phyloP scores from a whole-genome alignment of 2,113 vertebrate species.

The Camelus bactrianus region DNA sequence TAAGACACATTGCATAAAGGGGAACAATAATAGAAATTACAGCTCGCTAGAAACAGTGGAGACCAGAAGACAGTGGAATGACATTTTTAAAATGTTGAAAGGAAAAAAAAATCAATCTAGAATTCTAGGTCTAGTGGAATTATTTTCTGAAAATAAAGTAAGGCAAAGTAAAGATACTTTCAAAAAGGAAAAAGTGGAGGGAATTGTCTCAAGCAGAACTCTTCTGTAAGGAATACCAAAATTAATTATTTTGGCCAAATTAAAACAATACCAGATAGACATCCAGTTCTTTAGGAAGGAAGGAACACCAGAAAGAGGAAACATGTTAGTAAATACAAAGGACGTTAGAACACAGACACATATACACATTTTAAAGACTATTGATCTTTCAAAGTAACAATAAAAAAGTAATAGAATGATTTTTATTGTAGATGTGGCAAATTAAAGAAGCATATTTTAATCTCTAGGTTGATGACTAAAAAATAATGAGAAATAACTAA shows the following conservation, averaged over 20 bases:
- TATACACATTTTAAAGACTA: neutral
- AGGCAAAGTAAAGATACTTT: neutral
- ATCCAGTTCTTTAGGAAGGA: neutral
- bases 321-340: neutral
- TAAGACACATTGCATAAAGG: neutral
- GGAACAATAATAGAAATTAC: neutral
- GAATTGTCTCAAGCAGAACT: neutral
- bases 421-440: constrained; percentile 13
- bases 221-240: neutral
- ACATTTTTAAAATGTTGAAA: neutral
- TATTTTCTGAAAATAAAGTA: neutral
- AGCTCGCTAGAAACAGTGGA: neutral
- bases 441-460: neutral
- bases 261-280: neutral
- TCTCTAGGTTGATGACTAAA: neutral
- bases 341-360: neutral
- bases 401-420: neutral
- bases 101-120: neutral
- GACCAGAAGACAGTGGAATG: neutral
- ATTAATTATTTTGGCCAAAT: neutral
- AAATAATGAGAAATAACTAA: neutral
- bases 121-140: neutral
- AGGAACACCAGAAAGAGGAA: neutral
- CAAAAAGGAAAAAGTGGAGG: neutral
- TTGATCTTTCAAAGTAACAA: constrained; percentile 22